phyloP scores from a whole-genome alignment of 1,140 invertebrate genomes.

The Zophobas atratus region DNA sequence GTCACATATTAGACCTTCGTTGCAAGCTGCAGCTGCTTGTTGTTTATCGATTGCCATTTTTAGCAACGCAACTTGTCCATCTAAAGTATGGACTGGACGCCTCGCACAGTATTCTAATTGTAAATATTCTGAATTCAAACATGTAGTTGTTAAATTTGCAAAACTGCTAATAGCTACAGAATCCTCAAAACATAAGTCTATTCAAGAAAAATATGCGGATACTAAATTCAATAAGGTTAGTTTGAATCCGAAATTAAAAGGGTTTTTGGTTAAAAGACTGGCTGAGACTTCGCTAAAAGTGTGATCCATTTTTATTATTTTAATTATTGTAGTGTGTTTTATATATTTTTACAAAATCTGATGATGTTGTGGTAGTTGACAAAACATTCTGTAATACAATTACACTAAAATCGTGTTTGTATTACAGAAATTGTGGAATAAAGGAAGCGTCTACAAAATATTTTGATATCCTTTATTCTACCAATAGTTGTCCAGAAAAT shows the following conservation, averaged over 20 bases:
- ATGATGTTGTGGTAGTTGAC: too few relatives aligned
- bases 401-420: too few relatives aligned
- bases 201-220: constrained; percentile 69
- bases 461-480: too few relatives aligned
- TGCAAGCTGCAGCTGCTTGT: constrained; percentile 82
- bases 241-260: constrained; percentile 68
- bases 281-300: constrained; percentile 47
- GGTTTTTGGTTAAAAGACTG: constrained; percentile 65
- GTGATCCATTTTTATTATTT: constrained; percentile 17
- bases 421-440: too few relatives aligned
- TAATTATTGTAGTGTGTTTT: constrained; percentile 1
- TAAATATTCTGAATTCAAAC: constrained; percentile 67
- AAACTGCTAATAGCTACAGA: constrained; percentile 67
- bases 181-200: constrained; percentile 68
- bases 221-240: constrained; percentile 71
- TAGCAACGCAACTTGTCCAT: constrained; percentile 63
- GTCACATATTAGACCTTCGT: constrained; percentile 85
- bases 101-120: constrained; percentile 69
- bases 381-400: too few relatives aligned
- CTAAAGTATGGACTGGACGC: constrained; percentile 68
- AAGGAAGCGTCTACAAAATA: too few relatives aligned
- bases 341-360: neutral
- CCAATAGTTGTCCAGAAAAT: too few relatives aligned
- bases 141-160: constrained; percentile 67
- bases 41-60: constrained; percentile 75